These are phyloP conservation scores for Rhimphoctona megacephalus DNA, from an alignment of 2,888 invertebrate species.

Conservation along the genomic window DNA sequence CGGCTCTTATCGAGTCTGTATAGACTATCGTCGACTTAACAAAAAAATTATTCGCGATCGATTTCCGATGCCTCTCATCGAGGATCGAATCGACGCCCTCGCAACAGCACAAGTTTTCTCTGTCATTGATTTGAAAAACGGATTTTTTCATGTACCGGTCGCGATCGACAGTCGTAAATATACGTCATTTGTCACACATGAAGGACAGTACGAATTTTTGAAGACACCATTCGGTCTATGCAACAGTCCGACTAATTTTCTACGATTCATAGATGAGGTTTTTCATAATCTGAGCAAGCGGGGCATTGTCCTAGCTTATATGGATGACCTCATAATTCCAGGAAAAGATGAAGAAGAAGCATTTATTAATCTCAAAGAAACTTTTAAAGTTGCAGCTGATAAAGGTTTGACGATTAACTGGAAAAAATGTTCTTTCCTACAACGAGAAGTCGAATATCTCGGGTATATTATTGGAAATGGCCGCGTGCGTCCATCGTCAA, in stretches of 20 bases:
- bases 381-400: conserved; percentile 62
- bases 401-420: conserved; percentile 67
- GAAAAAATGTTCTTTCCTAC: conserved; percentile 70
- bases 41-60: conserved; percentile 67
- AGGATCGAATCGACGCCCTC: conserved; percentile 69
- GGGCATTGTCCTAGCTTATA: conserved; percentile 47
- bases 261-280: conserved; percentile 61
- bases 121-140: conserved; percentile 70
- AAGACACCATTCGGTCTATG: conserved; percentile 65
- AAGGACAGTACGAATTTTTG: conserved; percentile 69
- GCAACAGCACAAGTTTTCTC: conserved; percentile 62
- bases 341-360: conserved; percentile 41
- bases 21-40: conserved; percentile 72
- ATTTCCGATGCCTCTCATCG: conserved; percentile 72
- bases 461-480: conserved; percentile 76
- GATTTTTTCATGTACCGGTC: conserved; percentile 72
- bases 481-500: conserved; percentile 71
- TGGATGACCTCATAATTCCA: conserved; percentile 65
- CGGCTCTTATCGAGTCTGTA: conserved; percentile 69
- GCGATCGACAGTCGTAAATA: conserved; percentile 67
- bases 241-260: conserved; percentile 61
- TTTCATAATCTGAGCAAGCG: conserved; percentile 49
- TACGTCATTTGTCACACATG: conserved; percentile 71
- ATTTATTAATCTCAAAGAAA: conserved; percentile 52
- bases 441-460: conserved; percentile 70